These are phyloP conservation scores for Hippopotamus amphibius DNA, from an alignment of 2,113 vertebrate species.

Conservation along the genomic window DNA sequence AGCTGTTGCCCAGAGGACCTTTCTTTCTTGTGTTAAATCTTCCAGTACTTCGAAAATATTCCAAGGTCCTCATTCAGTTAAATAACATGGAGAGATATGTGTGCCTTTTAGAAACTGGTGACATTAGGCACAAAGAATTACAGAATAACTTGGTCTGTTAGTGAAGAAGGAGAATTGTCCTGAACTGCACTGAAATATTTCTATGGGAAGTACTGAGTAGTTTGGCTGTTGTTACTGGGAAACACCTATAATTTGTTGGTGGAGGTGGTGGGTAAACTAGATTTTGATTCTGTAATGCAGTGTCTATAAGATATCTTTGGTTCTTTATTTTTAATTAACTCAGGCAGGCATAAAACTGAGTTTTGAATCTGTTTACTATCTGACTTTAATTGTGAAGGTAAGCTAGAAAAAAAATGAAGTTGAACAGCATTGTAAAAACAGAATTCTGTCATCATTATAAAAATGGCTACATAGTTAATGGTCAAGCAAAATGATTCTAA, in stretches of 20 bases:
- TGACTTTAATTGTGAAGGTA: not conserved
- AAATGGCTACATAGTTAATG: not conserved
- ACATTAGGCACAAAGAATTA: not conserved
- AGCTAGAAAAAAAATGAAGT: not conserved
- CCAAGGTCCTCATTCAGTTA: not conserved
- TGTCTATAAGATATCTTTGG: not conserved
- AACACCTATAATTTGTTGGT: not conserved
- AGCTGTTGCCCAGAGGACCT: constrained; percentile 78
- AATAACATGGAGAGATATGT: not conserved
- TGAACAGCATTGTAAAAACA: not conserved
- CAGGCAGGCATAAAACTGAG: not conserved
- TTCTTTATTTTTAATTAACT: not conserved
- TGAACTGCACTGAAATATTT: not conserved
- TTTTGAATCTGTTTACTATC: not conserved
- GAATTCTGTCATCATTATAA: not conserved
- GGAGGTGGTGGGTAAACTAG: not conserved
- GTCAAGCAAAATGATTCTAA: not conserved
- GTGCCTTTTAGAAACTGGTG: not conserved
- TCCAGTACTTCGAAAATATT: constrained; percentile 24
- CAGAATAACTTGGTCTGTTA: not conserved
- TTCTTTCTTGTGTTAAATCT: constrained; percentile 67
- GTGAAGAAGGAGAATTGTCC: not conserved
- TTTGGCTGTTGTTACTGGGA: not conserved
- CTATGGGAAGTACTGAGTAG: not conserved
- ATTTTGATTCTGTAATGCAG: not conserved